These are phyloP conservation scores for Diglossa cyanea DNA, from an alignment of 2,797 vertebrate species.

Conservation along the genomic window DNA sequence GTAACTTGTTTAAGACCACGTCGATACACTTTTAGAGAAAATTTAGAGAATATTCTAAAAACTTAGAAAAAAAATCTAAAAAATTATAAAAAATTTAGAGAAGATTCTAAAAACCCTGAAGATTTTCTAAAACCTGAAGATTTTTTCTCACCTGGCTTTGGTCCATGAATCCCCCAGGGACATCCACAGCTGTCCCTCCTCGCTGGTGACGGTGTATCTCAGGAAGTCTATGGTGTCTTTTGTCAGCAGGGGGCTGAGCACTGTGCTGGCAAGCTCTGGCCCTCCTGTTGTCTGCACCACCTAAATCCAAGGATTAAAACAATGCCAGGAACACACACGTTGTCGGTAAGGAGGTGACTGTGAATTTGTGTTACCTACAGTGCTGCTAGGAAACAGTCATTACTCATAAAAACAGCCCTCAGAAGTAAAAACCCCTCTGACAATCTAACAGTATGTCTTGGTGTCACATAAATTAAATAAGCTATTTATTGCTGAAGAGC, in stretches of 20 bases:
- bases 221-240: conserved; percentile 91
- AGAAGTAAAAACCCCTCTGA: not conserved
- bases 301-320: conserved; percentile 63
- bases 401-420: not conserved
- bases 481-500: not conserved
- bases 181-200: conserved; percentile 91
- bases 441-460: not conserved
- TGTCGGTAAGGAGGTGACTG: not conserved
- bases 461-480: not conserved
- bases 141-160: conserved; percentile 84
- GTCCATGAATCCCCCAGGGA: conserved; percentile 90
- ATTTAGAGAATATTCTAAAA: not conserved
- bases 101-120: not conserved
- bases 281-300: conserved; percentile 91
- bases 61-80: not conserved
- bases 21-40: not conserved
- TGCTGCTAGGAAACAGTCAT: not conserved
- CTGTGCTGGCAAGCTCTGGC: conserved; percentile 84
- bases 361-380: not conserved
- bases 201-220: conserved; percentile 75
- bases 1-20: accelerated
- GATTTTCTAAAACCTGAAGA: not conserved
- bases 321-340: not conserved
- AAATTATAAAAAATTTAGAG: no score
- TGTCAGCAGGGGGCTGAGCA: conserved; percentile 88